phyloP scores from a whole-genome alignment of 2,797 vertebrate species.

The Amniataba percoides region DNA sequence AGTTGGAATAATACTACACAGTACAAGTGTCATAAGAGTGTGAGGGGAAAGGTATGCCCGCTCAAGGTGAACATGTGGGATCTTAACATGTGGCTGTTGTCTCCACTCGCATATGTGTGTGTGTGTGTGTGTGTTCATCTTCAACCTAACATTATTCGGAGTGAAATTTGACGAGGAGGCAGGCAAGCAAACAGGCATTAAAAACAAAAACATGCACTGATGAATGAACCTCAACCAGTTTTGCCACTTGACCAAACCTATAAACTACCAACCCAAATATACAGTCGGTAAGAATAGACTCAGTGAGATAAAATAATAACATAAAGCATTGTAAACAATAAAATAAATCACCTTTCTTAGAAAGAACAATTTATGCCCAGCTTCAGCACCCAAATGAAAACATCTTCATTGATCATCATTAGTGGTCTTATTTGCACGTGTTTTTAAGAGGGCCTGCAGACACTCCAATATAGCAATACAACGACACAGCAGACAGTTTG shows the following conservation, averaged over 20 bases:
- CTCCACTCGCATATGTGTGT: slow-evolving; percentile 17
- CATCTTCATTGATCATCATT: not conserved
- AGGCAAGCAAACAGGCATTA: not conserved
- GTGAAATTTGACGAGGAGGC: not conserved
- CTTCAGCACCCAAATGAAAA: not conserved
- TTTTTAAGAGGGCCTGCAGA: slow-evolving; percentile 13
- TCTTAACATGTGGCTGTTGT: slow-evolving; percentile 45
- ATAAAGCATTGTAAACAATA: not conserved
- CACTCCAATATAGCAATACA: not conserved
- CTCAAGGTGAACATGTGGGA: slow-evolving; percentile 59
- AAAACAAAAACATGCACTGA: not conserved
- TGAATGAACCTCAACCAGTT: not conserved
- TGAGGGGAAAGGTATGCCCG: slow-evolving; percentile 45
- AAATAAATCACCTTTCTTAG: not conserved
- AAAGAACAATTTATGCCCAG: not conserved
- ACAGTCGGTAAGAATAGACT: not conserved
- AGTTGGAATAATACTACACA: slow-evolving; percentile 67
- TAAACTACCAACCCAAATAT: not conserved
- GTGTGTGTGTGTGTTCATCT: not conserved
- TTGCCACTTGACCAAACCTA: not conserved
- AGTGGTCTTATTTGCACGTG: not conserved
- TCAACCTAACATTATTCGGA: not conserved
- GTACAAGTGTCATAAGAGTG: slow-evolving; percentile 63
- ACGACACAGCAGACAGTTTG: not conserved
- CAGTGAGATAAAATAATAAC: not conserved